phyloP scores from a whole-genome alignment of 2,113 vertebrate species.

The Trogon melanurus region DNA sequence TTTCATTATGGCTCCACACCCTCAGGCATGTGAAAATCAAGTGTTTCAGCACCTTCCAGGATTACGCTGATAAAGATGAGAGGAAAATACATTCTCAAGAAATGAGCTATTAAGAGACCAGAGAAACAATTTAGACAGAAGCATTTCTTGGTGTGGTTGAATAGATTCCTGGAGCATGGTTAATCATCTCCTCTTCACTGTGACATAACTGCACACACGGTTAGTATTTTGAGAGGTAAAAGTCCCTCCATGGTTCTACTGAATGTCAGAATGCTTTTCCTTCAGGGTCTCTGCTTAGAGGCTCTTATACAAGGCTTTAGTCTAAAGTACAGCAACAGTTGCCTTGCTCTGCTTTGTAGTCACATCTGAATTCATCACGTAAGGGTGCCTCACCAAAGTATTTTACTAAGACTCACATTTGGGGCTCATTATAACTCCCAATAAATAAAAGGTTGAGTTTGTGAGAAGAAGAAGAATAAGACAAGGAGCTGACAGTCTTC shows the following conservation, averaged over 20 bases:
- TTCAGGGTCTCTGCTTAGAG: neutral
- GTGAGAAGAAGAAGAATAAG: neutral
- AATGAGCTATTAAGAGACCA: neutral
- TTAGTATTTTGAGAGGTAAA: neutral
- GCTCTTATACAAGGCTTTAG: neutral
- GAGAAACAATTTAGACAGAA: neutral
- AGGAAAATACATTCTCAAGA: neutral
- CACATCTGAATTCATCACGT: neutral
- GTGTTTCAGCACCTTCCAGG: neutral
- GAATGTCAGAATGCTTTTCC: neutral
- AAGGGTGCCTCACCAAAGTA: neutral
- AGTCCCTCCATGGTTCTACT: neutral
- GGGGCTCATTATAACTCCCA: neutral
- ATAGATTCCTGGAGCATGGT: neutral
- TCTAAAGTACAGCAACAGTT: neutral
- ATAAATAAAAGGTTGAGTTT: neutral
- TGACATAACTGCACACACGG: neutral
- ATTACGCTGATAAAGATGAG: neutral
- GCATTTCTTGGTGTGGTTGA: neutral
- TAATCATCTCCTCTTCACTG: neutral
- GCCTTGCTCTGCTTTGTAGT: neutral
- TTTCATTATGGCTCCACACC: neutral
- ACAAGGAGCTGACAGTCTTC: neutral
- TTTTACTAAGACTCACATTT: neutral
- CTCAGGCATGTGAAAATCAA: neutral